Evolutionary conservation across 2,113 vertebrate genomes (phyloP).

Genomic region (Dromas ardeola): DNA sequence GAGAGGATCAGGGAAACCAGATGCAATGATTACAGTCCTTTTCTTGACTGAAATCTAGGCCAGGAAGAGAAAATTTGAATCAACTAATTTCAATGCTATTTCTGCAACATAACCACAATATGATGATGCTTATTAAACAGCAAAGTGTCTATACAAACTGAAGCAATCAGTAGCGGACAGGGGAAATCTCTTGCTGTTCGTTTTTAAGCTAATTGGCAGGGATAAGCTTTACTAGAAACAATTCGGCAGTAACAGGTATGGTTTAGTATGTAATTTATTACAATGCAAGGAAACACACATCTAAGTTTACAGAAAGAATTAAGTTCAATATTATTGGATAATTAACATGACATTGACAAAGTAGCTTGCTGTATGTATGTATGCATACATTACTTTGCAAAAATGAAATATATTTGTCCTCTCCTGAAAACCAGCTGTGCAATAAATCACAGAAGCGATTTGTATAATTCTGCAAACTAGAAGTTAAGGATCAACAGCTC

Average conservation of each 20-base stretch:
- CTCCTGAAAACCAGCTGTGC: not conserved
- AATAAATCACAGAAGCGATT: not conserved
- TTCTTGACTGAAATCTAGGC: not conserved
- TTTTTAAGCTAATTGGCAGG: not conserved
- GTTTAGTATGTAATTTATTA: not conserved
- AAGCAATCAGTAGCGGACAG: not conserved
- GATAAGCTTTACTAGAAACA: not conserved
- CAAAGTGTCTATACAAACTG: not conserved
- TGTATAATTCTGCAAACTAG: not conserved
- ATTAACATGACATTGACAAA: constrained; percentile 41
- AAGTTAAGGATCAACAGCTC: not conserved
- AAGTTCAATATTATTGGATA: constrained; percentile 6
- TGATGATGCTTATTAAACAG: not conserved
- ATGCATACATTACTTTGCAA: not conserved
- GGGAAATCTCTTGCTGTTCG: not conserved
- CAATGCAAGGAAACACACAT: not conserved
- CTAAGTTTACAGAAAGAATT: not conserved
- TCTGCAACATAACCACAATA: not conserved
- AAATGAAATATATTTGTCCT: not conserved
- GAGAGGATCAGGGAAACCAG: not conserved
- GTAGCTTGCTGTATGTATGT: not conserved
- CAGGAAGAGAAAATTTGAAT: not conserved
- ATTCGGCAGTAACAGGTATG: not conserved
- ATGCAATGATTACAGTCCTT: not conserved
- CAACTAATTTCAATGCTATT: not conserved